Base-by-base conservation (phyloP, 2,797 vertebrate genomes). In the Chrysolophus pictus region DNA sequence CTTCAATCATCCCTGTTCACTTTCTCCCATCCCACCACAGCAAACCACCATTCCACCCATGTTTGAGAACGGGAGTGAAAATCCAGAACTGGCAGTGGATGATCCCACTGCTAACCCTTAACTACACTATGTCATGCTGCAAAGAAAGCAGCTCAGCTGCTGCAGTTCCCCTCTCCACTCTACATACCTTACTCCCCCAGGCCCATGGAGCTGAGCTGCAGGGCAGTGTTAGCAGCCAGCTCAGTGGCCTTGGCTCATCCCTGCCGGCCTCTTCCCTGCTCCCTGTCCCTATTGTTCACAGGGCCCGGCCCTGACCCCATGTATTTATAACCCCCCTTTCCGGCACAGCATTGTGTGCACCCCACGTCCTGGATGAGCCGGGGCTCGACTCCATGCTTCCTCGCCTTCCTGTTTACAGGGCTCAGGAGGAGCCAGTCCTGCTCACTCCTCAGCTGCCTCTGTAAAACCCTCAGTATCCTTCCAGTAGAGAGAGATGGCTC, bases 311-410 rank as follows among this genome's bases (percentile, higher is more conserved):
- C 96, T 98, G 98, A 98, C 97, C 98, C 72, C 10, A 77, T 79
- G 91, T 98, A 97, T 98, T 98, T 98, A 97, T 97, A 98, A 97
- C 93, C 92, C 93, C 96, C 91, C 87, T 97, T 98, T 97, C 98
- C 79, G 78, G 91, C 15, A 22, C 87, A 74, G 96, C 95, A 97
- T 98, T 98, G 97, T 98, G 96, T 97, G 96, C 91, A 79, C 95
- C 79, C 81, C 14, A 0, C 67, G 96, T 97, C 97, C 97, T 95
- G 97, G 85, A 96, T 95, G 96, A 95, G 86, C 93, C 21, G 5
- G 2, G 60, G 78, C 93, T 89, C 83, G 59, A 79, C 96, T 97
- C 93, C 87, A 39, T 11, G 35, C 55, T 98, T 98, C 98, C 97
- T 96, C 91, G 2, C 81, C 88, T 98, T 98, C 98, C 98, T 98